Evolutionary conservation across 35 echinoderm and acorn worm genomes (phyloP).

Genomic region (Nesometra sesokonis): DNA sequence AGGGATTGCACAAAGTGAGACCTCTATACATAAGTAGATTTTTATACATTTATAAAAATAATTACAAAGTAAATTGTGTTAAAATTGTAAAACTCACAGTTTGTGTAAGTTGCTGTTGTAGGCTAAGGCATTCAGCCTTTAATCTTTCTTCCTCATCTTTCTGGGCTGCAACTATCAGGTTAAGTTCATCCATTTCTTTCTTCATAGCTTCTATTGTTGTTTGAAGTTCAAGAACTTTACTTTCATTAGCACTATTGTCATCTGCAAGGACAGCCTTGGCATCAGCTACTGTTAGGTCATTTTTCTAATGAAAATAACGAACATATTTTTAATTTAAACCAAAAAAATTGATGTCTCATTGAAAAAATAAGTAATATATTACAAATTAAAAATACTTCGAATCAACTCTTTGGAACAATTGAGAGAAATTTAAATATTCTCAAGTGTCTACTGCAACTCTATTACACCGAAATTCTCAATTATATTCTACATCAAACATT

Average conservation of each 20-base stretch:
- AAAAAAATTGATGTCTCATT: too few species aligned
- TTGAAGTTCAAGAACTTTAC: slow-evolving; percentile 19
- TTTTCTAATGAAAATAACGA: slow-evolving; percentile 40
- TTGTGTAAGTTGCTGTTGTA: background rate
- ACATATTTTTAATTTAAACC: background rate
- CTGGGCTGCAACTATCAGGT: slow-evolving; percentile 23
- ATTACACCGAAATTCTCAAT: too few species aligned
- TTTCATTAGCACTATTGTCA: background rate
- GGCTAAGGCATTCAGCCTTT: slow-evolving; percentile 48
- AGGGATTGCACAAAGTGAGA: background rate
- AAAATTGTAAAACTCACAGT: background rate
- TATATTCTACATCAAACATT: too few species aligned
- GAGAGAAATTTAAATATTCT: too few species aligned
- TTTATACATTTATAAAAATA: background rate
- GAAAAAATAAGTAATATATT: too few species aligned
- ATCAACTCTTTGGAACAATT: too few species aligned
- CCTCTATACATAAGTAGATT: background rate
- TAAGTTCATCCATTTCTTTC: slow-evolving; percentile 44
- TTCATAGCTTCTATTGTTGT: slow-evolving; percentile 31
- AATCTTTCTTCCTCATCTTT: slow-evolving; percentile 20
- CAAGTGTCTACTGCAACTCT: too few species aligned
- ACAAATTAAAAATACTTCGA: too few species aligned
- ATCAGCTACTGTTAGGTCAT: slow-evolving; percentile 76
- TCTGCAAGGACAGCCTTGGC: slow-evolving; percentile 41
- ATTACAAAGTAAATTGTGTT: background rate